A percentile compares a stretch with the other conserved stretches of the same genome.
phyloP scores from a whole-genome alignment of 2,888 invertebrate genomes.

The Enoplolaimus lenunculus region DNA sequence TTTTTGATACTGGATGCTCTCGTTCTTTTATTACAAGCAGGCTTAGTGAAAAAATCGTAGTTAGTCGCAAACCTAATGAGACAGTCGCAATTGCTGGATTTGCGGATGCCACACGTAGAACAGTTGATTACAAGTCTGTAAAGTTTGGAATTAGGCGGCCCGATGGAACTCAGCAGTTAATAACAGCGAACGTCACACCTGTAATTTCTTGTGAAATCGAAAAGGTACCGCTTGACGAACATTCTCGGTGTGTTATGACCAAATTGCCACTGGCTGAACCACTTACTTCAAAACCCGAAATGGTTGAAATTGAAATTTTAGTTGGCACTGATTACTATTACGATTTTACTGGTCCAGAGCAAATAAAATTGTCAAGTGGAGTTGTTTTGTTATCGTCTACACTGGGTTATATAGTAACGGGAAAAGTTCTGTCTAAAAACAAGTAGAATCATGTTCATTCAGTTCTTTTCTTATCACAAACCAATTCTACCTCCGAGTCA shows the following conservation, averaged over 20 bases:
- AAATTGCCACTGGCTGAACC: background rate
- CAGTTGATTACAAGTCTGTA: background rate
- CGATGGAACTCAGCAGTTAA: background rate
- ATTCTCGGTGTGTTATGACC: background rate
- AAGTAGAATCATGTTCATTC: background rate
- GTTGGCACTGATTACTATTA: background rate
- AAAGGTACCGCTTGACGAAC: background rate
- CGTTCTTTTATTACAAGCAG: background rate
- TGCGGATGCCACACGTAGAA: background rate
- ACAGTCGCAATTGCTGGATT: background rate
- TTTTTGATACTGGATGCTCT: background rate
- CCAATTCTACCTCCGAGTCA: background rate
- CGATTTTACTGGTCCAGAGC: background rate
- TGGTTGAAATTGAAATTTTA: background rate
- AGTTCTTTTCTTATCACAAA: background rate
- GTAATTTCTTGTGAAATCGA: background rate
- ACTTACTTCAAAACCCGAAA: background rate
- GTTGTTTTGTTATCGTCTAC: background rate
- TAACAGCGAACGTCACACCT: background rate
- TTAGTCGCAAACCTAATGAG: background rate
- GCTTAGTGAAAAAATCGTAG: background rate
- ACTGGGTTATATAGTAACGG: background rate
- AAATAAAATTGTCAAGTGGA: background rate
- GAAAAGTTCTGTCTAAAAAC: background rate
- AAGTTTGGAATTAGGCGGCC: background rate